Base-by-base conservation (phyloP, 1,140 invertebrate species). In the Conus ventricosus region DNA sequence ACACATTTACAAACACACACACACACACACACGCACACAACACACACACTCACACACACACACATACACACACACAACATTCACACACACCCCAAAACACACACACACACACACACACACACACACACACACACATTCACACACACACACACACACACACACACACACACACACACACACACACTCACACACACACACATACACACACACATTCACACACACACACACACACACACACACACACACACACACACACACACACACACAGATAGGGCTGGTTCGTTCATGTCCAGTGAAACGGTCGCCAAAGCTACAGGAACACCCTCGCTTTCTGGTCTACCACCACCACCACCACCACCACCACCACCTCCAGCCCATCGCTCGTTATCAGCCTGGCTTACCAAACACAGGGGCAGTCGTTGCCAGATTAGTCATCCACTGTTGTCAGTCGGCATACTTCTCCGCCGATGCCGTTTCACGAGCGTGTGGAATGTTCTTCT, bases 41-140 rank as follows among this genome's bases (percentile, higher is more conserved):
- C 67, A 75, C 67, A 75, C 67, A 23, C 15, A 60, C 57, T 2
- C 67, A 75, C 67, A 75, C 67, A 75, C 67, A 75, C 67, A 75
- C 67, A 75, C 67, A 75, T 7, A 75, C 67, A 75, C 6, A 75
- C 67, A 75, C 67, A 75, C 67, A 75, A 71, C n/a, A 71, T 20
- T 6, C 67, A 71, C 67, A 71, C 67, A 20, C 67, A 71, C 67
- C n/a, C n/a, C n/a, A n/a, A n/a, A n/a, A n/a, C 67, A 75, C 67
- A 75, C 67, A 75, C 67, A 75, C 67, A 75, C 67, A 75, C 67
- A 75, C 67, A 25, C 67, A 75, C 67, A 75, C 67, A 25, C n/a
- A 75, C 67, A 75, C 67, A 23, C 67, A 75, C 67, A 23, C 67
- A 75, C 67, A 71, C n/a, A 71, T 20, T 6, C 67, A 71, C 67